Evolutionary conservation across 2,888 invertebrate genomes (phyloP), one percentile per base, ranked within the genome.

Genomic region (Caenorhabditis angaria): DNA sequence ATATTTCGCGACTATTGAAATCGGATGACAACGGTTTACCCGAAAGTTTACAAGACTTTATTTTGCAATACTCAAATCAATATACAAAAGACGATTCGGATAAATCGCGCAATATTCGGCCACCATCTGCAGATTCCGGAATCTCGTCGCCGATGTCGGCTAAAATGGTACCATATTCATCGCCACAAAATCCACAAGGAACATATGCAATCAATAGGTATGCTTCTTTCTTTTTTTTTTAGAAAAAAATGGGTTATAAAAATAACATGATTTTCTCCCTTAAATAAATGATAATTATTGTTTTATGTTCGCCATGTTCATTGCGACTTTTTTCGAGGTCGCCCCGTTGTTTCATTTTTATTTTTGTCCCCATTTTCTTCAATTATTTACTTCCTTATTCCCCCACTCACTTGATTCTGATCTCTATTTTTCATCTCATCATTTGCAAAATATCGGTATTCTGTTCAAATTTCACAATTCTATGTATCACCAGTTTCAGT

Each of bases 41-140:
- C 14, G 87, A 87, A 35, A 81, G 78, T 35, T 77, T 87, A 35
- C 82, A 83, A 32, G 87, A 87, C 66, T 87, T 87, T 74, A 88
- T 87, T 56, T 70, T 87, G 25, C 78, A 82, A 60, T 87, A 87
- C 68, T 87, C 87, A 8, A 84, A 70, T 78, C 73, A 76, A 61
- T 77, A 73, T 64, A 67, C 61, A 20, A 72, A 64, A 48, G 76
- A 75, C 22, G 77, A 73, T 27, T 29, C 14, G 35, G 51, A 48
- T n/a, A 71, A 51, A 24, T 28, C 50, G 14, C 28, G 54, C 1
- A 41, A 41, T 41, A 61, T 25, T 47, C 77, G 82, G 14, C 82
- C 82, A 2, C 63, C 72, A 32, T 79, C 80, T 10, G 77, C 78
- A 4, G 82, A 83, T 68, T 81, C 80, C n/a, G 79, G 80, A 10